Conservation (phyloP, 2,888 invertebrate genomes). For the Graphium colonna region DNA sequence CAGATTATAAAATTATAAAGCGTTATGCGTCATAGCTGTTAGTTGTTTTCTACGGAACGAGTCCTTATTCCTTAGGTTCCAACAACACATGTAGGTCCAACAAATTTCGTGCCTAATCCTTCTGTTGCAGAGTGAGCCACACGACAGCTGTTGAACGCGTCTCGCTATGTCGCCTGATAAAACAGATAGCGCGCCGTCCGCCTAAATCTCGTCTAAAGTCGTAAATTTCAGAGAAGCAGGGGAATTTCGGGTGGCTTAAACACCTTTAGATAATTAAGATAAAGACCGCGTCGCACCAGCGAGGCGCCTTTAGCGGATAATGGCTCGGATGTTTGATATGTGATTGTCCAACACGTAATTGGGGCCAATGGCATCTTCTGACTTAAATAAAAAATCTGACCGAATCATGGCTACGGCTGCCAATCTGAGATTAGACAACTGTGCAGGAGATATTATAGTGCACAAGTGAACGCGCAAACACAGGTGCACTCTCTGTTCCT, state of each 20-base stretch:
- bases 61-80: slow-evolving; percentile 19
- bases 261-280: slow-evolving; percentile 76
- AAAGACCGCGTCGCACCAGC: slow-evolving; percentile 46
- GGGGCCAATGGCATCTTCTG: not conserved
- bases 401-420: too few relatives aligned
- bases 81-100: too few relatives aligned
- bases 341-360: not conserved
- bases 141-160: slow-evolving; percentile 42
- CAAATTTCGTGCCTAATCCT: not conserved
- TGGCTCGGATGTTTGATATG: slow-evolving; percentile 31
- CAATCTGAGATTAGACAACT: too few relatives aligned
- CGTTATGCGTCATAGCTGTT: slow-evolving; percentile 41
- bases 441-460: too few relatives aligned
- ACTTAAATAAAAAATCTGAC: too few relatives aligned
- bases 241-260: slow-evolving; percentile 74
- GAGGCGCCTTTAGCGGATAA: slow-evolving; percentile 55
- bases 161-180: slow-evolving; percentile 70
- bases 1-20: slow-evolving; percentile 34
- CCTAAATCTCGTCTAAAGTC: slow-evolving; percentile 69
- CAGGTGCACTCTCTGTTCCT: too few relatives aligned
- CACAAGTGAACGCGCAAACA: too few relatives aligned
- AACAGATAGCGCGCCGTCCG: slow-evolving; percentile 63
- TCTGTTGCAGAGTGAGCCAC: slow-evolving; percentile 4
- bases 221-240: slow-evolving; percentile 72
- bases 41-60: not conserved